Conservation (phyloP, 2,797 vertebrate genomes). For the Tamandua tetradactyla region DNA sequence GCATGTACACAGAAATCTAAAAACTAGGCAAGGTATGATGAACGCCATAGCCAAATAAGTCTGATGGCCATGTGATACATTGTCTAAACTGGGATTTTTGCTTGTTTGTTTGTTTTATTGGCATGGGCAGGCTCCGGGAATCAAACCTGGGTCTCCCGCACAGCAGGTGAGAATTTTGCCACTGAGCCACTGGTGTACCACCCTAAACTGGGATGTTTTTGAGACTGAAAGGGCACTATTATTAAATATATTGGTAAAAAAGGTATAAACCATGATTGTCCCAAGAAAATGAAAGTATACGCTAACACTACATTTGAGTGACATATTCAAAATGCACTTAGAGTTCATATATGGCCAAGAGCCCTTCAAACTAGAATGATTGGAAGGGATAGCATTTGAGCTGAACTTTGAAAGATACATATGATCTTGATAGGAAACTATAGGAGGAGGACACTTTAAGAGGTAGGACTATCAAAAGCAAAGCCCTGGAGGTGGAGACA, state of each 20-base stretch:
- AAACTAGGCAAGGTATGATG: not conserved
- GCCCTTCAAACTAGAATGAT: not conserved
- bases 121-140: no score
- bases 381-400: not conserved
- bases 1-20: not conserved
- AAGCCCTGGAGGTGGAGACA: not conserved
- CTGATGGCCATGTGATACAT: not conserved
- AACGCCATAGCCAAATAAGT: not conserved
- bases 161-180: no score
- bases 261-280: not conserved
- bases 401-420: not conserved
- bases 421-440: not conserved
- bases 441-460: not conserved
- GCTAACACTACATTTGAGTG: not conserved
- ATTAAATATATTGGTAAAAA: not conserved
- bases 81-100: not conserved
- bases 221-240: not conserved
- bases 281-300: not conserved
- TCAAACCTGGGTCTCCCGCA: no score
- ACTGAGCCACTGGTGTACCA: no score
- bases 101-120: no score
- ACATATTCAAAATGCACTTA: not conserved
- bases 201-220: not conserved
- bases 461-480: not conserved
- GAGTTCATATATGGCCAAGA: not conserved